Conservation (phyloP, 2,888 invertebrate species). For the Lithosia quadra region DNA sequence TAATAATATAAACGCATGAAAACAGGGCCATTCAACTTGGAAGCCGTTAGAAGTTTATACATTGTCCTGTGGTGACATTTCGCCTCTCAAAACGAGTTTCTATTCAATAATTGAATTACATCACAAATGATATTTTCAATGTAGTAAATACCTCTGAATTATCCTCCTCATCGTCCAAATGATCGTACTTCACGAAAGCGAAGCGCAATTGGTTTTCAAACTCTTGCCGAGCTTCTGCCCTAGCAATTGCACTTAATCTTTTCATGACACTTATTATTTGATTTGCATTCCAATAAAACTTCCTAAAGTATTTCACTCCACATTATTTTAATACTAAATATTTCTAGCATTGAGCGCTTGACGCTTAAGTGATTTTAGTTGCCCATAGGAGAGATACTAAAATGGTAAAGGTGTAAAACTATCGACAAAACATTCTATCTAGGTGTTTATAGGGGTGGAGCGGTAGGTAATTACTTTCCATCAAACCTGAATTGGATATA, state of each 20-base stretch:
- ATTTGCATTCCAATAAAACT: background rate
- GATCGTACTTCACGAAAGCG: slow-evolving; percentile 77
- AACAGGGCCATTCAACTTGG: background rate
- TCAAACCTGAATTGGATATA: slow-evolving; percentile 47
- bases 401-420: slow-evolving; percentile 71
- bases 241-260: slow-evolving; percentile 66
- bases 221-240: slow-evolving; percentile 73
- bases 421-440: slow-evolving; percentile 79
- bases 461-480: slow-evolving; percentile 52
- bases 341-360: slow-evolving; percentile 2
- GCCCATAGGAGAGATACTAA: slow-evolving; percentile 53
- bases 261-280: slow-evolving; percentile 35
- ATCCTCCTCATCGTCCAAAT: slow-evolving; percentile 75
- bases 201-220: slow-evolving; percentile 80
- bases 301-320: background rate
- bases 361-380: slow-evolving; percentile 30
- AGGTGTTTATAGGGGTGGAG: slow-evolving; percentile 53
- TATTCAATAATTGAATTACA: background rate
- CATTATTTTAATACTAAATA: background rate
- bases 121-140: too few relatives aligned
- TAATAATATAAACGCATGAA: background rate
- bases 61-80: background rate
- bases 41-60: background rate
- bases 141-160: slow-evolving; percentile 72
- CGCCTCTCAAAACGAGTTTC: background rate